These are phyloP conservation scores for Megalurothrips usitatus DNA, from an alignment of 2,888 invertebrate species.

Conservation along the genomic window DNA sequence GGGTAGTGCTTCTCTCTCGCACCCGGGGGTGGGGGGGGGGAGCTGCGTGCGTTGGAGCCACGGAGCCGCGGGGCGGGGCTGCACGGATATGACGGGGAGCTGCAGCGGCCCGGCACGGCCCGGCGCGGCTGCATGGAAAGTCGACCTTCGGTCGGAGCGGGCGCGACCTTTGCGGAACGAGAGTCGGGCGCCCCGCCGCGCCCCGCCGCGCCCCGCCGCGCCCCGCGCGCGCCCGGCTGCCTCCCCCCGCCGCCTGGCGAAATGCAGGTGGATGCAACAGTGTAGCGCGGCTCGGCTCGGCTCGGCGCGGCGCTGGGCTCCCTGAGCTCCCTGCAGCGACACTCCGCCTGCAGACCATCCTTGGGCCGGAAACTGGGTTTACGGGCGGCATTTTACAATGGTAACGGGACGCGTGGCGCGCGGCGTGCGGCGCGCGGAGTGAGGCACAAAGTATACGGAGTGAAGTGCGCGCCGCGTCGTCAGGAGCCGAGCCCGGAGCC, in stretches of 20 bases:
- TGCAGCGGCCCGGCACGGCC: no score
- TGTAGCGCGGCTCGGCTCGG: neutral
- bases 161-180: constrained; percentile 13
- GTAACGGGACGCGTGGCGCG: neutral
- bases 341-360: no score
- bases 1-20: no score
- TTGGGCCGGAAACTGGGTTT: constrained; percentile 1
- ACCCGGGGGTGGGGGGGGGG: no score
- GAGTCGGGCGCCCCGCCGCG: neutral
- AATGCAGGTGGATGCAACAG: neutral
- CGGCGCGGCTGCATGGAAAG: neutral
- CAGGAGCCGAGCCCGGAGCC: no score
- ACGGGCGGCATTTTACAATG: neutral
- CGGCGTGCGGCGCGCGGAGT: neutral
- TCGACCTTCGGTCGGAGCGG: constrained; percentile 4
- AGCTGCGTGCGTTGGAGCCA: no score
- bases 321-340: neutral
- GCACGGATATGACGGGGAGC: no score
- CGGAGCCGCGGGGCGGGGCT: no score
- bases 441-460: neutral
- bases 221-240: neutral
- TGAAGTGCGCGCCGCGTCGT: no score
- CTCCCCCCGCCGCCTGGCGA: neutral
- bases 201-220: neutral
- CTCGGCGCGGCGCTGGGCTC: neutral